Base-by-base conservation (phyloP, 2,113 vertebrate species). In the Eonycteris spelaea region DNA sequence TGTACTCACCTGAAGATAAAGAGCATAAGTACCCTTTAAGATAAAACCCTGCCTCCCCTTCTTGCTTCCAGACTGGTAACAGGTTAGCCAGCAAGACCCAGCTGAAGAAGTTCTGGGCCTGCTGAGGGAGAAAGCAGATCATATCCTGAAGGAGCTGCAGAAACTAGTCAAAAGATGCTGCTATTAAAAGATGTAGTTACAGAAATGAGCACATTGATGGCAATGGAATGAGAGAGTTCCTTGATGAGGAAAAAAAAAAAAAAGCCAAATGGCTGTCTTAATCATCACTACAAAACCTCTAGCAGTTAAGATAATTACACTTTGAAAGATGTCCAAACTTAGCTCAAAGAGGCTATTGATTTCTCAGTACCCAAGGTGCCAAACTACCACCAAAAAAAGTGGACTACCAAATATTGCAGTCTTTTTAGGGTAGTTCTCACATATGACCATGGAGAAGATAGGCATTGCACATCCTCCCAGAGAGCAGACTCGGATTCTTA, bases 261-360 rank as follows among this genome's bases (percentile, higher is more conserved):
- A n/a, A 84, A 91, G n/a, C 38, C 83, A 89, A 73, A 77, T 89
- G 79, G 70, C 43, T 51, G 24, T 86, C 43, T 77, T 77, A 43
- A 86, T 90, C 79, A 67, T 86, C 53, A 59, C 78, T 93, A 11
- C 16, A 61, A 71, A 89, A 86, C 91, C 21, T 77, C 83, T 77
- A 59, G 53, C 53, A 86, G 90, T 89, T 38, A 30, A 91, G 45
- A 28, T 82, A 75, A 95, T 89, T 92, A 63, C 38, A 61, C 73
- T 82, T 94, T 91, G 95, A 96, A 28, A 95, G 55, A 67, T 86
- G n/a, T 77, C 38, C 77, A 95, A 93, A 43, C 38, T 73, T 86
- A 61, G 53, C 86, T 93, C 48, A 86, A 68, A 95, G 78, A 67
- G 12, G 16, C 24, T 95, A 91, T 80, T 93, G 86, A 96, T 95